Conservation (phyloP, 2,888 invertebrate species). For the Drosophila meridionalis region DNA sequence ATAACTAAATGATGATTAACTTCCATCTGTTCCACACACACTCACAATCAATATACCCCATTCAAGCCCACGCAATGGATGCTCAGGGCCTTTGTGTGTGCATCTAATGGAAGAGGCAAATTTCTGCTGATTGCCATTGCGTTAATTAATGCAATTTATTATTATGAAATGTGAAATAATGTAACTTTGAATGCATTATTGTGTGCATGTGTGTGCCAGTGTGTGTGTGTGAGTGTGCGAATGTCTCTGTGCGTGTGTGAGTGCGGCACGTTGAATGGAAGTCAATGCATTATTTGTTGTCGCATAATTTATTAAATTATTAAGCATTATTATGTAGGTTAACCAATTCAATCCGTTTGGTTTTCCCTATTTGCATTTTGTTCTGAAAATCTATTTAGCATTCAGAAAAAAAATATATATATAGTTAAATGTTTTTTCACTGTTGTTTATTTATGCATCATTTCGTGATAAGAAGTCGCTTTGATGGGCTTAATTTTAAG, state of each 20-base stretch:
- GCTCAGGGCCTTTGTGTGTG: constrained; percentile 1
- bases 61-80: neutral
- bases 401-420: neutral
- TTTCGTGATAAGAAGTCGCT: neutral
- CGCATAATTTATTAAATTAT: constrained; percentile 12
- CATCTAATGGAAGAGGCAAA: constrained; percentile 10
- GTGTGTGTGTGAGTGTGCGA: neutral
- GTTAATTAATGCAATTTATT: constrained; percentile 23
- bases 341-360: constrained; percentile 10
- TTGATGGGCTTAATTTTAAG: neutral
- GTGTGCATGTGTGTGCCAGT: neutral
- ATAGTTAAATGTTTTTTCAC: constrained; percentile 1
- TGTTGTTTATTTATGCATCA: neutral
- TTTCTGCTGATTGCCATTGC: constrained; percentile 12
- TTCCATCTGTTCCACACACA: neutral
- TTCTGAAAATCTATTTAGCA: neutral
- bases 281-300: constrained; percentile 13
- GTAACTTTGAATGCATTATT: constrained; percentile 11
- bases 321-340: constrained; percentile 11
- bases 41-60: neutral
- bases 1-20: no score
- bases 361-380: constrained; percentile 9
- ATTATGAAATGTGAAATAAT: constrained; percentile 15
- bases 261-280: neutral
- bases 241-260: no score